These are phyloP conservation scores for Arvicanthis niloticus DNA, from an alignment of 2,113 vertebrate species.

Conservation along the genomic window DNA sequence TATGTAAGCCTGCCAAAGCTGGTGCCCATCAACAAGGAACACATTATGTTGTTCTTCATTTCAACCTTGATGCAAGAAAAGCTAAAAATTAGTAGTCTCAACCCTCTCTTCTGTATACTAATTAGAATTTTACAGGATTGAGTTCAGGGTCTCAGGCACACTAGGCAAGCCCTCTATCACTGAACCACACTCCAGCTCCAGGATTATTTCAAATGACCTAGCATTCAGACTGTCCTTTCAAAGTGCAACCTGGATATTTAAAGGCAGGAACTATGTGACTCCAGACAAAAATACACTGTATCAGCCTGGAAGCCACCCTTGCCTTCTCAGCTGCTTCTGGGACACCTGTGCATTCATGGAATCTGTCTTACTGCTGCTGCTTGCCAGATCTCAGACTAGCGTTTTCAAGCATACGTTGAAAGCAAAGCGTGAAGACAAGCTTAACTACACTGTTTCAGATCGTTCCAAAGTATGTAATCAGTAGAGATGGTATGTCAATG, in stretches of 20 bases:
- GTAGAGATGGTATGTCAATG: neutral
- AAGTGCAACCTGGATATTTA: conserved; percentile 65
- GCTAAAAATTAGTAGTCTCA: neutral
- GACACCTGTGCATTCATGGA: conserved; percentile 45
- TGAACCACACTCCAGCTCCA: neutral
- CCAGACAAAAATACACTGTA: conserved; percentile 65
- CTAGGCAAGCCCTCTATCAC: neutral
- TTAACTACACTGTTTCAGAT: neutral
- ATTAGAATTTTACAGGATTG: neutral
- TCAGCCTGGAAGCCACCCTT: neutral
- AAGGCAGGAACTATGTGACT: conserved; percentile 57
- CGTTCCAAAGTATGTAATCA: neutral
- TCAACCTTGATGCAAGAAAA: conserved; percentile 36
- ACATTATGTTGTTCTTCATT: neutral
- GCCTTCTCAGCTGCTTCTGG: conserved; percentile 58
- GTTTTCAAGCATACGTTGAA: neutral
- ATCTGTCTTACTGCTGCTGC: neutral
- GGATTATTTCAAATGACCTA: neutral
- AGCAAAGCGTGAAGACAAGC: neutral
- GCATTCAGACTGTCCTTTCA: conserved; percentile 26
- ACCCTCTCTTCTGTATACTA: neutral
- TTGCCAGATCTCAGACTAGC: neutral
- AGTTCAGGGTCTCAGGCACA: neutral
- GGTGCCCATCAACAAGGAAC: conserved; percentile 2
- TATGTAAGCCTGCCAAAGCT: conserved; percentile 39